phyloP scores from a whole-genome alignment of 2,113 vertebrate genomes.

The Microcebus tavaratra region DNA sequence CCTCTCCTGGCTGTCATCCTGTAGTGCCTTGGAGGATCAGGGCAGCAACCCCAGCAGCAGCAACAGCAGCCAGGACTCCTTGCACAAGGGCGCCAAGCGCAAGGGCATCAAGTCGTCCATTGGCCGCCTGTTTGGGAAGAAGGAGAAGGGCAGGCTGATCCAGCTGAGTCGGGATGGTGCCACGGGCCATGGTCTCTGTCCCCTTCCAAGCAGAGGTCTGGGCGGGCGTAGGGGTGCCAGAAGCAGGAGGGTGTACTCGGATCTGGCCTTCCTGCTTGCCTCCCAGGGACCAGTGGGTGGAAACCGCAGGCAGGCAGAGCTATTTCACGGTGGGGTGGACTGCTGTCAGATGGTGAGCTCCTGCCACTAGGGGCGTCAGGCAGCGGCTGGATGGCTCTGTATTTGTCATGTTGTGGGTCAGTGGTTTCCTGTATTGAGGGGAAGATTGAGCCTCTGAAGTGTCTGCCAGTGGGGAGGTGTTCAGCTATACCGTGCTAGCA shows the following conservation, averaged over 20 bases:
- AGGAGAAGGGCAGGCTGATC: conserved; percentile 93
- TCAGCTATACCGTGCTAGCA: not conserved
- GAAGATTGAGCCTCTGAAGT: not conserved
- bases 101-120: conserved; percentile 98
- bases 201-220: not conserved
- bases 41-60: conserved; percentile 86
- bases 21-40: conserved; percentile 85
- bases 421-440: not conserved
- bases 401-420: not conserved
- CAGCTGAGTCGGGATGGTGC: conserved; percentile 91
- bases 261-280: not conserved
- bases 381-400: not conserved
- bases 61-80: conserved; percentile 88
- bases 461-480: not conserved
- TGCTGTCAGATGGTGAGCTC: not conserved
- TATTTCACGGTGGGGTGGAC: not conserved
- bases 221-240: not conserved
- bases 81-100: conserved; percentile 93
- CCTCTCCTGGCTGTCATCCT: conserved; percentile 49
- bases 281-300: not conserved
- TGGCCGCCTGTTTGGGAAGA: conserved; percentile 96
- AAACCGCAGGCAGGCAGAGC: not conserved
- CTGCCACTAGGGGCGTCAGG: not conserved
- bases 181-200: conserved; percentile 89
- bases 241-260: not conserved